These are phyloP conservation scores for Trichonephila clavipes DNA, from an alignment of 1,140 invertebrate species.

Conservation along the genomic window DNA sequence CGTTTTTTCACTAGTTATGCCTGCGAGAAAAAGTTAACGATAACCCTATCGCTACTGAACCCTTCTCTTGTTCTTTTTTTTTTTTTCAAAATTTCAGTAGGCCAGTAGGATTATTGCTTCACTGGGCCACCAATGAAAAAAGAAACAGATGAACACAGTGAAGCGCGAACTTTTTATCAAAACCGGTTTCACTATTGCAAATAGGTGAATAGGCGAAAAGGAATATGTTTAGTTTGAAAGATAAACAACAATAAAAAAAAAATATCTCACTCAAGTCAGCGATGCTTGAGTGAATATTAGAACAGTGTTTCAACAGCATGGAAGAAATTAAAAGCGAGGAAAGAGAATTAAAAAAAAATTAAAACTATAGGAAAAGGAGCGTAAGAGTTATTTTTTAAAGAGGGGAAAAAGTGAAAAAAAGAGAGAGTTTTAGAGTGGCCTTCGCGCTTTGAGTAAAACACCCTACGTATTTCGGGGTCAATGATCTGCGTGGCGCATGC, in stretches of 20 bases:
- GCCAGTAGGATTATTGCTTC: slow-evolving; percentile 43
- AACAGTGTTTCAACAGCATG: slow-evolving; percentile 30
- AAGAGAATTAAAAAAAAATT: neutral
- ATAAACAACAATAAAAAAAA: neutral
- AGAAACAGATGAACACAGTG: slow-evolving; percentile 10
- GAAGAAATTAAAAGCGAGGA: slow-evolving; percentile 23
- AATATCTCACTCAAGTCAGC: neutral
- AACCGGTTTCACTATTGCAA: slow-evolving; percentile 55
- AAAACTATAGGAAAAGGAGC: neutral
- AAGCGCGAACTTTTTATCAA: slow-evolving; percentile 36
- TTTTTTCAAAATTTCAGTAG: slow-evolving; percentile 30
- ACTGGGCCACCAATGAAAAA: neutral
- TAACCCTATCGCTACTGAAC: slow-evolving; percentile 42
- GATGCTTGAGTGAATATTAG: slow-evolving; percentile 3
- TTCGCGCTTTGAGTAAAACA: slow-evolving; percentile 27
- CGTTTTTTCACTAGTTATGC: neutral
- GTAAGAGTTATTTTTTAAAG: slow-evolving; percentile 19
- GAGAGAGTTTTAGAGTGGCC: neutral
- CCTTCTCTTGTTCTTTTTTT: slow-evolving; percentile 33
- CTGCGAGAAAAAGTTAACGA: neutral
- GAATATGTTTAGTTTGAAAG: neutral
- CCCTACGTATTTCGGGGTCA: slow-evolving; percentile 64
- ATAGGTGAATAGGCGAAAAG: neutral
- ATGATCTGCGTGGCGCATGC: slow-evolving; percentile 69
- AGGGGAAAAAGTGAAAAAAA: neutral